Conservation (phyloP, 2,888 invertebrate genomes). For the Scaptomyza parva region DNA sequence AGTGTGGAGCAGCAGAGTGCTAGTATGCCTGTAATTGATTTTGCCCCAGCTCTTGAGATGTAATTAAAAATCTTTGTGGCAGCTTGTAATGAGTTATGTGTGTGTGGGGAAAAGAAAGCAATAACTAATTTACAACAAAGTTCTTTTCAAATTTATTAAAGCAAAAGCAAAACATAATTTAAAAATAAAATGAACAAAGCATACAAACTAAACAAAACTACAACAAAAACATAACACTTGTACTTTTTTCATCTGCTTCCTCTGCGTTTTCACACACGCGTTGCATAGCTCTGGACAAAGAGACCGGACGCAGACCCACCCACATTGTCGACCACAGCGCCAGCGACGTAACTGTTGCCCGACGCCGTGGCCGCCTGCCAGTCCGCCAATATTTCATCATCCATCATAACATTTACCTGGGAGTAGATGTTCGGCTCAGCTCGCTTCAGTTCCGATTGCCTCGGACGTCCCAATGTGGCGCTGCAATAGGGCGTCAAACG, state of each 20-base stretch:
- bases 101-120: constrained; percentile 10
- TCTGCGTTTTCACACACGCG: constrained; percentile 61
- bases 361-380: constrained; percentile 63
- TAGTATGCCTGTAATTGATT: constrained; percentile 47
- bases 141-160: constrained; percentile 39
- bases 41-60: constrained; percentile 26
- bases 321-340: constrained; percentile 77
- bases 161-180: constrained; percentile 36
- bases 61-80: constrained; percentile 48
- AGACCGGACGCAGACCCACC: constrained; percentile 49
- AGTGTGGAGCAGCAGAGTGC: constrained; percentile 5
- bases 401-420: constrained; percentile 85
- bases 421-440: constrained; percentile 85
- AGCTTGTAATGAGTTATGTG: constrained; percentile 36
- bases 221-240: background rate
- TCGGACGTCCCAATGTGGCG: constrained; percentile 84
- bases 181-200: constrained; percentile 35
- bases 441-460: constrained; percentile 84
- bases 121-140: constrained; percentile 32
- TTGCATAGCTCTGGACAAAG: constrained; percentile 75
- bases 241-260: too few relatives aligned
- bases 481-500: constrained; percentile 84
- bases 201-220: constrained; percentile 42
- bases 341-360: constrained; percentile 68
- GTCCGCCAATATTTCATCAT: constrained; percentile 78